Conservation (phyloP, 1,140 invertebrate species). For the Dolichoris vasculosae region DNA sequence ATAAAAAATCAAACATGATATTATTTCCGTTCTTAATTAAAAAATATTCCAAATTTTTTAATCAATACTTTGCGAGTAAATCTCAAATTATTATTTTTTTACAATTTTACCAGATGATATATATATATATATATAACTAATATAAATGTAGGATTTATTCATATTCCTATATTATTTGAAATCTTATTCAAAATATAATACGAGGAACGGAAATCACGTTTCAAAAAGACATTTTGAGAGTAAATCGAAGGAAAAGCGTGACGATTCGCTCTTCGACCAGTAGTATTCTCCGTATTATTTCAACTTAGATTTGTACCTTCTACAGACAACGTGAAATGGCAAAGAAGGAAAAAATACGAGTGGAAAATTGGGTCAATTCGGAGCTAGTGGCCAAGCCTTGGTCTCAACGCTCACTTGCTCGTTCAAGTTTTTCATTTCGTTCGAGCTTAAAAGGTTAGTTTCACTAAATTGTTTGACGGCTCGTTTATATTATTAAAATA, state of each 20-base stretch:
- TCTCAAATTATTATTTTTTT: too few species aligned
- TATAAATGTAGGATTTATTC: too few species aligned
- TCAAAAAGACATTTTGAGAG: neutral
- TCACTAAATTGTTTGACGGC: constrained; percentile 11
- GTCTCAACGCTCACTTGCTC: neutral
- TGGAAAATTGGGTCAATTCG: constrained; percentile 27
- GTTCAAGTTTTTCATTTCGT: constrained; percentile 18
- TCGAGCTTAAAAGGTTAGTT: neutral
- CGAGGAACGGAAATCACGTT: neutral
- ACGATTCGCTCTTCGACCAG: neutral
- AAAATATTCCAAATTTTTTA: neutral
- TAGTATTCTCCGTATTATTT: neutral
- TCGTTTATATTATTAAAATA: neutral
- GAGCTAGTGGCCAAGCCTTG: neutral
- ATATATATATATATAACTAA: too few species aligned
- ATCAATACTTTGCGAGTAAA: too few species aligned
- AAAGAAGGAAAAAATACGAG: neutral
- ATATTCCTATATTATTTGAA: too few species aligned
- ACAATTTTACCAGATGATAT: too few species aligned
- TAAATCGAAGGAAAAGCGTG: constrained; percentile 6
- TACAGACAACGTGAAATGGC: neutral
- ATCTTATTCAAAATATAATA: too few species aligned
- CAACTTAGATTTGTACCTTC: neutral
- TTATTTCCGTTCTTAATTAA: neutral
- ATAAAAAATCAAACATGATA: neutral